Evolutionary conservation across 2,797 vertebrate genomes (phyloP), one percentile per base, ranked within the genome.

Genomic region (Sphenodon punctatus): DNA sequence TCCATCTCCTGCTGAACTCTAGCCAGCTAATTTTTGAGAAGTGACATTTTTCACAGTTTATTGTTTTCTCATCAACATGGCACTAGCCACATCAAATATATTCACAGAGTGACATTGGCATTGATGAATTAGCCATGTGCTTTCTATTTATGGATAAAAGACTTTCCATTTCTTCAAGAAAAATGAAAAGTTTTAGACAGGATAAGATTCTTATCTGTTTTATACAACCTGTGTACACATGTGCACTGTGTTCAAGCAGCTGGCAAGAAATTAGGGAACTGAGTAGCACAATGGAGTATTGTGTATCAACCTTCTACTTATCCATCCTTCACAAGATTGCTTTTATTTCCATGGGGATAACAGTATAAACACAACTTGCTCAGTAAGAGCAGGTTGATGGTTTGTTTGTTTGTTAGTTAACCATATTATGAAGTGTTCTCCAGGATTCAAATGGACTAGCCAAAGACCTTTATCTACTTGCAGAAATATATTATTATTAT

Each of bases 1-100:
- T 89, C 85, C 70, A 38, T 88, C 77, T 93, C 30, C 69, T 38
- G 7, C 75, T 93, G 84, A 93, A 79, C 67, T 41, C 41, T 15
- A 76, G 86, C 81, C 75, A 89, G 67, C 59, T 88, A 78, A 91
- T 89, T 92, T 92, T 89, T 86, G 80, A 92, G 79, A 93, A 93
- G 91, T 93, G 92, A 78, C 78, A 77, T 91, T 94, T 94, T 92
- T 91, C 88, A 89, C 78, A 92, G 90, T 92, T 94, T 90, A 90
- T 84, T 92, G 88, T 92, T 76, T 85, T 91, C 88, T 90, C 85
- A 75, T 93, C 80, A 89, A 80, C 43, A 14, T 58, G 66, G 76
- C 70, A 89, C n/a, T 84, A 88, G 22, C 78, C 74, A 86, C 86
- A 90, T 93, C 88, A 86, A 75, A 73, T 70, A 56, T 67, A 58